A percentile compares a stretch with the other conserved stretches of the same genome.
phyloP scores from a whole-genome alignment of 1,140 invertebrate genomes.

The Penaeus japonicus region DNA sequence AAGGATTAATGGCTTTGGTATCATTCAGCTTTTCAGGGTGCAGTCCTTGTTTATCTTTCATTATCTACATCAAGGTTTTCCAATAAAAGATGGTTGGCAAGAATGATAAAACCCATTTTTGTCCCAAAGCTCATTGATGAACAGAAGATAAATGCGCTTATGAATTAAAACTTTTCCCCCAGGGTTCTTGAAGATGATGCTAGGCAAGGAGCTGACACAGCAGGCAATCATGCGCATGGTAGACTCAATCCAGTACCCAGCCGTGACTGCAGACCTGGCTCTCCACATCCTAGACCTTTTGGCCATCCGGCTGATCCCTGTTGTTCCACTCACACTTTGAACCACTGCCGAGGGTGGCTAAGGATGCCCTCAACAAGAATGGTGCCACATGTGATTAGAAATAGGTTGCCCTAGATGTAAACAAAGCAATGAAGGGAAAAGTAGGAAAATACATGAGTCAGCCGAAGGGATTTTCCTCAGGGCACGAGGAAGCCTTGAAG shows the following conservation, averaged over 20 bases:
- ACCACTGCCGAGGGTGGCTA: conserved; percentile 9
- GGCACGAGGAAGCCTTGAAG: too few species aligned
- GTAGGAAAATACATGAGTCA: too few species aligned
- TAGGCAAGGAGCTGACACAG: conserved; percentile 16
- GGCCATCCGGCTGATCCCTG: conserved; percentile 34
- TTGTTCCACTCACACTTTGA: conserved; percentile 27
- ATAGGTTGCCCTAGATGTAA: background rate
- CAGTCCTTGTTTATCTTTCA: too few species aligned
- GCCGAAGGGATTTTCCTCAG: too few species aligned
- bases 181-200: conserved; percentile 10
- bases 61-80: too few species aligned
- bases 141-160: background rate
- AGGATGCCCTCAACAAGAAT: background rate
- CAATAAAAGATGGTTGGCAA: too few species aligned
- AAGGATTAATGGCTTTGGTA: too few species aligned
- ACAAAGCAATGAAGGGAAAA: too few species aligned
- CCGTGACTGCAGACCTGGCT: conserved; percentile 28
- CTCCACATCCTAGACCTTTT: conserved; percentile 45
- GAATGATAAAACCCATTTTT: background rate
- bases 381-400: background rate
- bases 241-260: conserved; percentile 38
- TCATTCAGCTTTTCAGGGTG: too few species aligned
- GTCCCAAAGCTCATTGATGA: too few species aligned
- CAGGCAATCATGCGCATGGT: conserved; percentile 17
- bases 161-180: background rate